phyloP scores from a whole-genome alignment of 2,797 vertebrate species.

The Epinephelus malabaricus region DNA sequence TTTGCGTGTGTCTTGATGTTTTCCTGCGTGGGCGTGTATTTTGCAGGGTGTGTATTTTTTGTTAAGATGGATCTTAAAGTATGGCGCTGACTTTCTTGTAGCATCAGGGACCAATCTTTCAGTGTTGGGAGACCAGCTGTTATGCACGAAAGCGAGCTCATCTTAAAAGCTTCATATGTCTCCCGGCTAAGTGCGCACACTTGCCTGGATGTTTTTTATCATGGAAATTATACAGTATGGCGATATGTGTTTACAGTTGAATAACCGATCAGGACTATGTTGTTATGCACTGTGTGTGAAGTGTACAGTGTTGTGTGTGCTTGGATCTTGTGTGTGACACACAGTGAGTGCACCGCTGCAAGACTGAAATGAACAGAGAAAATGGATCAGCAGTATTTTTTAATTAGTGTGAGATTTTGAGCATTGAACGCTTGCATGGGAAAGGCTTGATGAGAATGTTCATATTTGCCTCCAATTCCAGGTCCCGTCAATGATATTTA shows the following conservation, averaged over 20 bases:
- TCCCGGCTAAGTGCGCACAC: constrained; percentile 32
- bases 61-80: constrained; percentile 26
- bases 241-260: constrained; percentile 10
- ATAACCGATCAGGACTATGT: constrained; percentile 31
- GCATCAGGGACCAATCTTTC: constrained; percentile 59
- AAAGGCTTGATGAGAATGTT: constrained; percentile 74
- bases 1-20: background rate
- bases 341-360: constrained; percentile 18
- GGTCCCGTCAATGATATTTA: constrained; percentile 82
- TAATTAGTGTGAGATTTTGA: constrained; percentile 69
- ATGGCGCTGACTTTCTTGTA: constrained; percentile 35
- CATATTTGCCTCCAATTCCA: constrained; percentile 77
- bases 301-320: background rate
- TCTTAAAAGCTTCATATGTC: constrained; percentile 46
- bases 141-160: constrained; percentile 18
- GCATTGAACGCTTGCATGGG: constrained; percentile 53
- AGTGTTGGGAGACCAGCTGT: constrained; percentile 52
- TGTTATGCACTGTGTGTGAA: constrained; percentile 26
- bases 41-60: constrained; percentile 17
- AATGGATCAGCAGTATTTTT: constrained; percentile 60
- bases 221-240: constrained; percentile 18
- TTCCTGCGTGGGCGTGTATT: constrained; percentile 12
- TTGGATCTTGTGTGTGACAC: constrained; percentile 14
- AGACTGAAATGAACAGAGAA: constrained; percentile 43
- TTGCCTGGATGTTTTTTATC: constrained; percentile 41